Percentiles rank a stretch among this genome's conserved stretches.
These are phyloP conservation scores for Patella caerulea DNA, from an alignment of 2,888 invertebrate genomes.

Conservation along the genomic window DNA sequence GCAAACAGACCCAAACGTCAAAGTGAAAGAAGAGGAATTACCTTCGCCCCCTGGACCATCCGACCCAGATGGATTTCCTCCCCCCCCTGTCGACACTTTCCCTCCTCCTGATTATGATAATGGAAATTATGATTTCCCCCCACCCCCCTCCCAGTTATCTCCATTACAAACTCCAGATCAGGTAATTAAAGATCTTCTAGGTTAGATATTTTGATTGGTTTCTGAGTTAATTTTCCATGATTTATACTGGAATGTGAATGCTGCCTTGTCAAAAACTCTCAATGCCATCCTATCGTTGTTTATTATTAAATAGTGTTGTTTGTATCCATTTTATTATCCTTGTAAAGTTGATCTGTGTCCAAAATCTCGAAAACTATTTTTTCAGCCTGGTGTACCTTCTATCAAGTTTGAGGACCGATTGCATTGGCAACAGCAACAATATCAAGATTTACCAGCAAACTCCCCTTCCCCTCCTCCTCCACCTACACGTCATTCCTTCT, in stretches of 20 bases:
- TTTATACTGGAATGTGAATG: too few species aligned
- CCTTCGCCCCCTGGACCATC: conserved; percentile 35
- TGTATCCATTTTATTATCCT: background rate
- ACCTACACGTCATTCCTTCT: conserved; percentile 19
- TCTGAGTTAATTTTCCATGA: too few species aligned
- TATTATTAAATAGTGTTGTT: background rate
- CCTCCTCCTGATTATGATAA: conserved; percentile 39
- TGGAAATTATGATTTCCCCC: conserved; percentile 37
- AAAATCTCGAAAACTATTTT: background rate
- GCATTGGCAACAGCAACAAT: conserved; percentile 45
- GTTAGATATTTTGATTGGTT: too few species aligned
- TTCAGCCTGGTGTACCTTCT: conserved; percentile 27
- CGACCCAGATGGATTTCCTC: conserved; percentile 38
- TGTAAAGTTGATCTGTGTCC: background rate
- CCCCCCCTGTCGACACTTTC: conserved; percentile 33
- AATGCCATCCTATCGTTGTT: conserved; percentile 10
- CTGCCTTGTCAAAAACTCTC: background rate
- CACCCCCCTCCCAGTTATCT: conserved; percentile 28
- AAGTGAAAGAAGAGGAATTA: conserved; percentile 18
- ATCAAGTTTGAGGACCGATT: conserved; percentile 30
- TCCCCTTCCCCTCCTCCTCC: conserved; percentile 28
- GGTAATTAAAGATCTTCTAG: conserved; percentile 15
- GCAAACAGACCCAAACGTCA: conserved; percentile 35
- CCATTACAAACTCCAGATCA: conserved; percentile 17
- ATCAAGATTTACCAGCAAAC: conserved; percentile 35